These are phyloP conservation scores for Pteronura brasiliensis DNA, from an alignment of 2,113 vertebrate species.

Conservation along the genomic window DNA sequence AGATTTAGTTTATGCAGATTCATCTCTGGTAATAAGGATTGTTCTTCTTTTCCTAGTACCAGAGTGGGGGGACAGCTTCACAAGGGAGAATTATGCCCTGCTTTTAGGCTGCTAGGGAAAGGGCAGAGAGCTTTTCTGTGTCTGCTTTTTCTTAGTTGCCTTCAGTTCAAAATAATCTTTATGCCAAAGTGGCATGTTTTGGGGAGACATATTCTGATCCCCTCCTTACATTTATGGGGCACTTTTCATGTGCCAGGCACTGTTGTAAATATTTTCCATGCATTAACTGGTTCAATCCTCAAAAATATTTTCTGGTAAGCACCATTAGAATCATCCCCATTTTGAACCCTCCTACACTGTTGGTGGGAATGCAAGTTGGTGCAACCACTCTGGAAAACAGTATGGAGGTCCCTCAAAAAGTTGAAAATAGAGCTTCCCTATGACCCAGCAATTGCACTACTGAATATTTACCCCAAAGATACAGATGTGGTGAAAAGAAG, in stretches of 20 bases:
- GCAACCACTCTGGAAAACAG: too few relatives aligned
- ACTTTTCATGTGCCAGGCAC: not conserved
- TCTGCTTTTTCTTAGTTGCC: not conserved
- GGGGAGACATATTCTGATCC: not conserved
- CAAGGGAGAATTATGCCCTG: not conserved
- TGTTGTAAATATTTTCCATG: not conserved
- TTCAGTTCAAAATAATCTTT: not conserved
- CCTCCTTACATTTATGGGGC: not conserved
- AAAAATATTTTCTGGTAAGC: not conserved
- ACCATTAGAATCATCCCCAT: not conserved
- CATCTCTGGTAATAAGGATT: too few relatives aligned
- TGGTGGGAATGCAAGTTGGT: too few relatives aligned
- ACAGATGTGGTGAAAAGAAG: too few relatives aligned
- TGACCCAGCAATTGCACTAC: too few relatives aligned
- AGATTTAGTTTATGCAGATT: not conserved
- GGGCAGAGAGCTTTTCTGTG: not conserved
- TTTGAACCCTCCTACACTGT: too few relatives aligned
- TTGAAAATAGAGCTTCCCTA: too few relatives aligned
- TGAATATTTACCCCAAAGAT: too few relatives aligned
- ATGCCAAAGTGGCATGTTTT: not conserved
- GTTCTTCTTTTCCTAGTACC: not conserved
- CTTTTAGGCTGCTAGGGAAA: not conserved
- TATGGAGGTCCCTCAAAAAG: too few relatives aligned
- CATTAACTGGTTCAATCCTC: not conserved
- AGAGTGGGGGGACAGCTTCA: not conserved